Evolutionary conservation across 2,113 vertebrate species (phyloP).

Genomic region (Setophaga coronata): DNA sequence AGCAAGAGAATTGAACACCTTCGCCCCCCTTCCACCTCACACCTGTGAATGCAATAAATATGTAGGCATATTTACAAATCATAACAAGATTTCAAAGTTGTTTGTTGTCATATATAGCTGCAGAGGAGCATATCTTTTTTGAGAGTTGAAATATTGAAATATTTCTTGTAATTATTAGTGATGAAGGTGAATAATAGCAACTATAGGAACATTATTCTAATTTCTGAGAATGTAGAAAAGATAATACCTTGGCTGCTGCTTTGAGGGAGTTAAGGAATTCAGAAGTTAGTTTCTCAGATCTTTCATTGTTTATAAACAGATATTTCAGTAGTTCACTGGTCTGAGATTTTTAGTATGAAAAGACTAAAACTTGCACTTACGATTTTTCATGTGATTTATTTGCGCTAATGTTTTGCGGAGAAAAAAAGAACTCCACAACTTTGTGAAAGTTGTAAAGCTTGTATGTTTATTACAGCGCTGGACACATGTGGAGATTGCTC

Average conservation of each 20-base stretch:
- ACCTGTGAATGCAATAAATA: background rate
- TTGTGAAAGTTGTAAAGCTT: no score
- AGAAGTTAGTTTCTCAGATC: background rate
- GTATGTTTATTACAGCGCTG: no score
- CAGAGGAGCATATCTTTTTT: background rate
- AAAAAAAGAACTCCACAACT: no score
- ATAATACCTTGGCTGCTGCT: background rate
- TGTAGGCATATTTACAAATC: background rate
- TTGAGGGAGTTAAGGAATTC: background rate
- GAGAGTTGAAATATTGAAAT: background rate
- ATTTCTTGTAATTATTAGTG: background rate
- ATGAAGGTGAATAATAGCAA: background rate
- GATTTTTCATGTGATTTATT: background rate
- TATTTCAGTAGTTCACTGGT: background rate
- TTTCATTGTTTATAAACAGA: background rate
- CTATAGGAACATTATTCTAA: background rate
- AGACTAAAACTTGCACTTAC: background rate
- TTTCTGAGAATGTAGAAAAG: background rate
- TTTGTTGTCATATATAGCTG: background rate
- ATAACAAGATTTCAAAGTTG: background rate
- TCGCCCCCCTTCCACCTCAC: background rate
- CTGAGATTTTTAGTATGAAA: background rate
- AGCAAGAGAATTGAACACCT: background rate
- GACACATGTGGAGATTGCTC: no score
- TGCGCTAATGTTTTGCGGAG: background rate